Conservation (phyloP, 1,140 invertebrate genomes). For the Drosophila bocki region DNA sequence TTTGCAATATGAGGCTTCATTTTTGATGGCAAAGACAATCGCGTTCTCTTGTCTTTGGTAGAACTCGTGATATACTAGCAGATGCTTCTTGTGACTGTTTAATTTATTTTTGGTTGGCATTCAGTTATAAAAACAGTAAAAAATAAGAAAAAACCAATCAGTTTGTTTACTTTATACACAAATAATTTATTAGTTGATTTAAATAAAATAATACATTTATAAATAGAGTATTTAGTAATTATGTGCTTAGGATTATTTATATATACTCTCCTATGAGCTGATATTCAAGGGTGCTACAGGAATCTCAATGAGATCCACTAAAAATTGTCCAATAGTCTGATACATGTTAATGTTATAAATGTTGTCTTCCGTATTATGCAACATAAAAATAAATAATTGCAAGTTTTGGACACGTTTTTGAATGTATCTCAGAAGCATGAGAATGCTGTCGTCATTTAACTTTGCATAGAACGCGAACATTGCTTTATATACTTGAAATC, state of each 20-base stretch:
- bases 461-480: conserved; percentile 18
- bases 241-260: conserved; percentile 19
- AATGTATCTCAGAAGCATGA: conserved; percentile 1
- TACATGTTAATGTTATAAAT: not conserved
- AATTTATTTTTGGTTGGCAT: not conserved
- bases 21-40: no score
- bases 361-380: not conserved
- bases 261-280: conserved; percentile 5
- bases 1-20: no score
- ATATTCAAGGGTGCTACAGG: not conserved
- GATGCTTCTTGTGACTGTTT: not conserved
- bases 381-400: not conserved
- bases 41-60: no score
- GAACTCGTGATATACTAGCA: no score
- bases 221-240: conserved; percentile 16
- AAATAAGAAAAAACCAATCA: not conserved
- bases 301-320: not conserved
- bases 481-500: conserved; percentile 6
- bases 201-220: conserved; percentile 13
- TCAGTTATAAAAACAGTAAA: no score
- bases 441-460: not conserved
- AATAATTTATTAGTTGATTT: conserved; percentile 45
- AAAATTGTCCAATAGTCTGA: not conserved
- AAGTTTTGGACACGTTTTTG: no score
- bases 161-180: conserved; percentile 21